Base-by-base conservation (phyloP, 2,888 invertebrate genomes). In the Lasioglossum marginatum region DNA sequence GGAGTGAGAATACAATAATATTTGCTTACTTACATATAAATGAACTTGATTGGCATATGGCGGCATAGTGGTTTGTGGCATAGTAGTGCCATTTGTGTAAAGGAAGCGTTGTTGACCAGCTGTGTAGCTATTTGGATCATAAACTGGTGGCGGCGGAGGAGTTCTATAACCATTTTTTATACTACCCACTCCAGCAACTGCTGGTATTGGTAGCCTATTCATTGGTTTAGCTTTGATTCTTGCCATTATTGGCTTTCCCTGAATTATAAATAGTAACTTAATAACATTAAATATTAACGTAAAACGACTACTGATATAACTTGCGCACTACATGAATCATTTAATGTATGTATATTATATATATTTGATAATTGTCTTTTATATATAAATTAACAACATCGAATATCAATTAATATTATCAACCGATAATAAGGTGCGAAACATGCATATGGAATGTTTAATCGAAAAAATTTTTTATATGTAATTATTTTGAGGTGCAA, bases 211-310 rank as follows among this genome's bases (percentile, higher is more conserved):
- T 94, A 97, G 96, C 95, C 96, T 96, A 95, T 97, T 97, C 96
- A 96, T 97, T 88, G 98, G 98, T 95, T 98, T 98, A 89, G 98
- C 98, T 96, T 98, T 98, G 92, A 98, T 98, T 91, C 98, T 96
- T 71, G 98, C 98, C 97, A 98, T 98, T 91, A 98, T 98, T 86
- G 98, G 98, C 95, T 97, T 97, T 91, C 97, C 98, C 96, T 97
- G 94, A 79, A 85, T 82, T 48, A 76, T 52, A 85, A 83, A 88
- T 76, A 52, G 82, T 43, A 82, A 31, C 37, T 45, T 57, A 82
- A 37, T 63, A 31, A 48, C 14, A 57, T 34, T 60, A 74, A 76
- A 45, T 52, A 52, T 23, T 31, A 63, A 48, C 57, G 74, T 27
- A 1, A 37, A 34, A 68, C 34, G 1, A 43, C 57, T n/a, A n/a